Evolutionary conservation across 2,113 vertebrate genomes (phyloP).

Genomic region (Syngnathus scovelli): DNA sequence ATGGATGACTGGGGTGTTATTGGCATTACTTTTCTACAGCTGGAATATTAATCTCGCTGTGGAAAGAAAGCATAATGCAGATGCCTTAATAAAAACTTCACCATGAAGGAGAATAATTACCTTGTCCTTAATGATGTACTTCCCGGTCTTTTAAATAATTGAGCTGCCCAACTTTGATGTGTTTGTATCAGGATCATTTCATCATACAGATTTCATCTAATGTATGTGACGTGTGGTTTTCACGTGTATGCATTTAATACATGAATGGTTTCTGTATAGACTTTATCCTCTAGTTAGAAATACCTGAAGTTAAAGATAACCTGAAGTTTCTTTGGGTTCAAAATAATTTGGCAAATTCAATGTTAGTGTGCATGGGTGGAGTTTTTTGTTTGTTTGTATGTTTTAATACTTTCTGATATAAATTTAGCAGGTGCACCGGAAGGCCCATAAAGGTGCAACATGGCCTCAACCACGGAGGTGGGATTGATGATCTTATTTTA

Average conservation of each 20-base stretch:
- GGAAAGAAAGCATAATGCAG: slow-evolving; percentile 57
- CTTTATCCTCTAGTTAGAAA: not conserved
- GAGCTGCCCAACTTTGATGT: slow-evolving; percentile 62
- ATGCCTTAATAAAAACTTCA: slow-evolving; percentile 71
- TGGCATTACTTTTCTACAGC: slow-evolving; percentile 38
- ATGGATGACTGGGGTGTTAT: slow-evolving; percentile 24
- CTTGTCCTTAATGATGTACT: slow-evolving; percentile 60
- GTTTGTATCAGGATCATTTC: slow-evolving; percentile 59
- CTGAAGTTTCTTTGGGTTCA: not conserved
- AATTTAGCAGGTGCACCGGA: no score
- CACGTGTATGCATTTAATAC: slow-evolving; percentile 1
- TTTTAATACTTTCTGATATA: no score
- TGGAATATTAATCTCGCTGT: slow-evolving; percentile 52
- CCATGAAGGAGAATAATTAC: slow-evolving; percentile 64
- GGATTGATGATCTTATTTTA: no score
- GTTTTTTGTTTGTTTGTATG: not conserved
- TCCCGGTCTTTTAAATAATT: slow-evolving; percentile 66
- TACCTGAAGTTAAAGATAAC: not conserved
- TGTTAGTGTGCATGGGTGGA: not conserved
- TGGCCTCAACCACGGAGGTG: no score
- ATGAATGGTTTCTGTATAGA: not conserved
- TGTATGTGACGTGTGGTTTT: not conserved
- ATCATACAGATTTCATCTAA: slow-evolving; percentile 47
- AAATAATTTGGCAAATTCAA: not conserved
- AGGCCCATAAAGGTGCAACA: no score